Evolutionary conservation across 2,888 invertebrate species (phyloP).

Genomic region (Diplolepis rosae): DNA sequence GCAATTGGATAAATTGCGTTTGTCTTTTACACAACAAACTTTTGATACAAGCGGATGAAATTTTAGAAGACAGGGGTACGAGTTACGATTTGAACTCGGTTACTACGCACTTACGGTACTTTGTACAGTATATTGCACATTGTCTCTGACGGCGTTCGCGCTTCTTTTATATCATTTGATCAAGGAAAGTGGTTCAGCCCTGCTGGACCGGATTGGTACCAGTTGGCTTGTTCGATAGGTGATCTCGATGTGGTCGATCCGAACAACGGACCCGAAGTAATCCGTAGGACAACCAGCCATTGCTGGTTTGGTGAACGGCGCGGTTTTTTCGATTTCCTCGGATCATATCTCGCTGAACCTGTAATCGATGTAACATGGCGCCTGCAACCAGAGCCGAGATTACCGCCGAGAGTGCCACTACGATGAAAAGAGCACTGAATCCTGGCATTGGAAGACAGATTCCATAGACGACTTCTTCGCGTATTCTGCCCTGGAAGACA

Average conservation of each 20-base stretch:
- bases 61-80: background rate
- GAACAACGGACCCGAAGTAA: conserved; percentile 66
- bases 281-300: conserved; percentile 68
- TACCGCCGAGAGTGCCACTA: conserved; percentile 90
- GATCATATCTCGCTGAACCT: conserved; percentile 82
- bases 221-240: conserved; percentile 47
- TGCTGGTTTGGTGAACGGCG: conserved; percentile 56
- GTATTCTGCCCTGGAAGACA: conserved; percentile 91
- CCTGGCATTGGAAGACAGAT: conserved; percentile 93
- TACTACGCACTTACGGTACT: conserved; percentile 68
- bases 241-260: conserved; percentile 55
- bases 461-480: conserved; percentile 93
- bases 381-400: conserved; percentile 91
- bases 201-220: conserved; percentile 57
- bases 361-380: conserved; percentile 85
- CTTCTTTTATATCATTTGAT: conserved; percentile 30
- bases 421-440: conserved; percentile 90
- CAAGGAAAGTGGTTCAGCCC: conserved; percentile 54
- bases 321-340: conserved; percentile 69
- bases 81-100: conserved; percentile 36
- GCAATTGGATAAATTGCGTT: no score
- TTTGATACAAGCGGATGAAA: no score
- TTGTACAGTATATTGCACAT: conserved; percentile 73
- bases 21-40: no score
- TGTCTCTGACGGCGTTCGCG: conserved; percentile 59